Conservation (phyloP, 2,113 vertebrate species). For the Tyto alba region DNA sequence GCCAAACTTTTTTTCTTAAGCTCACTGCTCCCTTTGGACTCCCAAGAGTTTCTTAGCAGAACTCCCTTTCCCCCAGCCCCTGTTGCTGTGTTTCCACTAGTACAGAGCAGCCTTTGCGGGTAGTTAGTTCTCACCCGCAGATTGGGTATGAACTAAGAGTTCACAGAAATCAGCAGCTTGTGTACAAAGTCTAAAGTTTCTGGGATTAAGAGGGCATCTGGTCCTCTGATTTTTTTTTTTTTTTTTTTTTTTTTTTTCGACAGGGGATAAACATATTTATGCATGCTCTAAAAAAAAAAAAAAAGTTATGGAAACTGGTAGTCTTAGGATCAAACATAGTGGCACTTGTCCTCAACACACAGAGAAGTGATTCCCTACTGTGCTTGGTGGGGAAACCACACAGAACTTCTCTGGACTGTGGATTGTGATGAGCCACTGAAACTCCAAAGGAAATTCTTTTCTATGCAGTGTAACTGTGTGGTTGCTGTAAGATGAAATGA, state of each 20-base stretch:
- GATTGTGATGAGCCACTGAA: background rate
- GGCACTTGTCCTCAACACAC: background rate
- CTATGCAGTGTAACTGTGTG: background rate
- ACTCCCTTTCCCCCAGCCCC: background rate
- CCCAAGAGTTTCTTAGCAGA: background rate
- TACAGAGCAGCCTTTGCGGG: background rate
- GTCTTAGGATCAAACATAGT: background rate
- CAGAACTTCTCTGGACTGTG: background rate
- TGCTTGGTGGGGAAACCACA: background rate
- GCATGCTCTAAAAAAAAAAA: background rate
- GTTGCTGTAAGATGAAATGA: background rate
- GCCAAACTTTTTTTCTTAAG: background rate
- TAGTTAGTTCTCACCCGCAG: background rate
- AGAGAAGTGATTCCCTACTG: background rate
- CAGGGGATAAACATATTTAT: background rate
- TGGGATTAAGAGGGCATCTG: background rate
- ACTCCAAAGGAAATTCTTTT: background rate
- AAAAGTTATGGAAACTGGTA: background rate
- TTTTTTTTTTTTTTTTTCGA: background rate
- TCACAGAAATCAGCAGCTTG: background rate
- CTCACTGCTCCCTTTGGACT: background rate
- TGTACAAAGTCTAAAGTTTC: background rate
- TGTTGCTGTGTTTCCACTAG: background rate
- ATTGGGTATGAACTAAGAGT: background rate
- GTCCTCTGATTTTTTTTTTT: background rate